A percentile compares a stretch with the other conserved stretches of the same genome.
Evolutionary conservation across 2,797 vertebrate genomes (phyloP).

Genomic region (Xenentodon cancila): DNA sequence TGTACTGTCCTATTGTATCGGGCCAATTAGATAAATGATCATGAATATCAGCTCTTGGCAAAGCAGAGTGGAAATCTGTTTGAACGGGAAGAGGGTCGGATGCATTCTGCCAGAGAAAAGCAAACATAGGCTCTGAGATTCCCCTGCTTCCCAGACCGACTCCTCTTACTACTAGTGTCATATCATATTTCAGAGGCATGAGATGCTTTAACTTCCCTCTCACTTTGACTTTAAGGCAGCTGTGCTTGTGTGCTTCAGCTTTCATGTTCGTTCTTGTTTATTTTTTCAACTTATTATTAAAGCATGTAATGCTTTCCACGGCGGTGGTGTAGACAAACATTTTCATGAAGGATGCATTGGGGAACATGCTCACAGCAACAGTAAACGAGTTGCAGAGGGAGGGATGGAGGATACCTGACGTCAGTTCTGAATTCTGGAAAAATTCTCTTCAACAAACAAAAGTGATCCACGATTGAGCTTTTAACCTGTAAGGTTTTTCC

Average conservation of each 20-base stretch:
- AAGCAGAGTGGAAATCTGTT: not conserved
- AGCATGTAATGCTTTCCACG: conserved; percentile 7
- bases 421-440: too few species aligned
- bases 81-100: not conserved
- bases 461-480: too few species aligned
- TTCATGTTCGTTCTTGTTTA: too few species aligned
- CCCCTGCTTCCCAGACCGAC: not conserved
- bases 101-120: conserved; percentile 2
- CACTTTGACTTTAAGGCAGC: not conserved
- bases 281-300: not conserved
- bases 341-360: conserved; percentile 4
- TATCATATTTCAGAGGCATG: not conserved
- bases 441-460: too few species aligned
- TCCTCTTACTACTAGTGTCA: not conserved
- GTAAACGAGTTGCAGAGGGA: not conserved
- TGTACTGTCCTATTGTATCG: not conserved
- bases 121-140: not conserved
- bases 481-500: too few species aligned
- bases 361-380: not conserved
- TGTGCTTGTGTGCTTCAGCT: not conserved
- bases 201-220: not conserved
- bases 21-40: not conserved
- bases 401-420: too few species aligned
- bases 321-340: not conserved
- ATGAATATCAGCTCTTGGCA: not conserved